A percentile compares a stretch with the other conserved stretches of the same genome.
These are phyloP conservation scores for Ianthella basta DNA, from an alignment of 37 sponge, comb jelly and placozoan genomes.

Conservation along the genomic window DNA sequence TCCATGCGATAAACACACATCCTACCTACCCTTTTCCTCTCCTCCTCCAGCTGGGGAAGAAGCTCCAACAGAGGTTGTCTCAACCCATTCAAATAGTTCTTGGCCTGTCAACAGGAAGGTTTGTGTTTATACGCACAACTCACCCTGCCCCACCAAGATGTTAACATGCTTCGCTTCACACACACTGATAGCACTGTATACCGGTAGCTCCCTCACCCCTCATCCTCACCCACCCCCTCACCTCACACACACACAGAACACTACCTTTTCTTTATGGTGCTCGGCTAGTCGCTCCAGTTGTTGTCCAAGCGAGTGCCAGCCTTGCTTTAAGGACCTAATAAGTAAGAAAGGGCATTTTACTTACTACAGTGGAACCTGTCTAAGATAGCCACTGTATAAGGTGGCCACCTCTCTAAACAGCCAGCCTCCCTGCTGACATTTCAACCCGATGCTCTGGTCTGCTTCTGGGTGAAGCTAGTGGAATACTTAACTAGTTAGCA, in stretches of 20 bases:
- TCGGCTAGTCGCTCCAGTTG: constrained; percentile 57
- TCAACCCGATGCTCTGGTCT: no score
- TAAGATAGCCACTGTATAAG: no score
- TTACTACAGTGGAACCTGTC: no score
- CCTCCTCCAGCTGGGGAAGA: constrained; percentile 64
- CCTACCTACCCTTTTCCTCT: constrained; percentile 47
- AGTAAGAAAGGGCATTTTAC: no score
- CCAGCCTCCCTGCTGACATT: no score
- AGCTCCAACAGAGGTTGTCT: constrained; percentile 60
- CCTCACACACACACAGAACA: not conserved
- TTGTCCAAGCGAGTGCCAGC: constrained; percentile 70
- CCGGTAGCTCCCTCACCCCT: no score
- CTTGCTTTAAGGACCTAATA: constrained; percentile 67
- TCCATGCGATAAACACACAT: not conserved
- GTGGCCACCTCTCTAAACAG: no score
- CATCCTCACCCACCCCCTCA: no score
- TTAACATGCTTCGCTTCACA: no score
- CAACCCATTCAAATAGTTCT: constrained; percentile 39
- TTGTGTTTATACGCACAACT: no score
- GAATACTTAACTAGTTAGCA: no score
- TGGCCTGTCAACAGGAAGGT: constrained; percentile 30
- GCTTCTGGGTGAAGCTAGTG: no score
- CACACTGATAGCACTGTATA: not conserved
- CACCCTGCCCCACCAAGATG: not conserved
- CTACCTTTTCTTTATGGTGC: constrained; percentile 65